Evolutionary conservation across 2,797 vertebrate species (phyloP).

Genomic region (Pseudocheirus occidentalis): DNA sequence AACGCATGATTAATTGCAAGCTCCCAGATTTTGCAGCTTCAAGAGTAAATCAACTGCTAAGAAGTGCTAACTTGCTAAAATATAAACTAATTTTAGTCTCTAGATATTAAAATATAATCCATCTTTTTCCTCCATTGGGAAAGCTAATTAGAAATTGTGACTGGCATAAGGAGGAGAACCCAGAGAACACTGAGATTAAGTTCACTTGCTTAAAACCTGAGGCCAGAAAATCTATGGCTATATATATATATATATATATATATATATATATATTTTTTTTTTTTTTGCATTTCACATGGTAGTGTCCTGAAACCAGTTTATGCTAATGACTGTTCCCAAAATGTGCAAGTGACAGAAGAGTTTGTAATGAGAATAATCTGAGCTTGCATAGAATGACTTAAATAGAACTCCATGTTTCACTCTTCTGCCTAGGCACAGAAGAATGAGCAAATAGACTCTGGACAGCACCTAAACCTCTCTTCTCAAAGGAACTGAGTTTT

Average conservation of each 20-base stretch:
- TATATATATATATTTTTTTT: too few species aligned
- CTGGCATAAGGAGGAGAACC: conserved; percentile 88
- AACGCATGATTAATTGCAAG: conserved; percentile 90
- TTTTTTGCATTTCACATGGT: conserved; percentile 63
- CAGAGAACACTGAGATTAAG: conserved; percentile 86
- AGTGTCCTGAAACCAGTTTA: conserved; percentile 65
- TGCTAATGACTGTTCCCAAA: conserved; percentile 65
- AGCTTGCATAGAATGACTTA: conserved; percentile 47
- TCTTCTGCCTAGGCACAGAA: not conserved
- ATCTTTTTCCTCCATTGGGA: conserved; percentile 90
- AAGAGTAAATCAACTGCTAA: conserved; percentile 93
- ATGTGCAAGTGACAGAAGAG: conserved; percentile 56
- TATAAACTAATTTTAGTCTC: conserved; percentile 94
- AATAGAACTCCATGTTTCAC: conserved; percentile 25
- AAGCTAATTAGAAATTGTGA: conserved; percentile 93
- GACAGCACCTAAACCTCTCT: not conserved
- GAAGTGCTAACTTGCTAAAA: conserved; percentile 96
- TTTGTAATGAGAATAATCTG: conserved; percentile 63
- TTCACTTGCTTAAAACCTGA: conserved; percentile 80
- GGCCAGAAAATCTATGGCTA: conserved; percentile 58
- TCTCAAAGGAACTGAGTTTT: conserved; percentile 30
- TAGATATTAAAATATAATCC: conserved; percentile 96
- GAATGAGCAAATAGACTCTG: conserved; percentile 2
- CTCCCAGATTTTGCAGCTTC: conserved; percentile 91
- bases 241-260: too few species aligned